A percentile compares a stretch with the other conserved stretches of the same genome.
These are phyloP conservation scores for Montipora efflorescens DNA, from an alignment of 64 coral and sea anemone species.

Conservation along the genomic window DNA sequence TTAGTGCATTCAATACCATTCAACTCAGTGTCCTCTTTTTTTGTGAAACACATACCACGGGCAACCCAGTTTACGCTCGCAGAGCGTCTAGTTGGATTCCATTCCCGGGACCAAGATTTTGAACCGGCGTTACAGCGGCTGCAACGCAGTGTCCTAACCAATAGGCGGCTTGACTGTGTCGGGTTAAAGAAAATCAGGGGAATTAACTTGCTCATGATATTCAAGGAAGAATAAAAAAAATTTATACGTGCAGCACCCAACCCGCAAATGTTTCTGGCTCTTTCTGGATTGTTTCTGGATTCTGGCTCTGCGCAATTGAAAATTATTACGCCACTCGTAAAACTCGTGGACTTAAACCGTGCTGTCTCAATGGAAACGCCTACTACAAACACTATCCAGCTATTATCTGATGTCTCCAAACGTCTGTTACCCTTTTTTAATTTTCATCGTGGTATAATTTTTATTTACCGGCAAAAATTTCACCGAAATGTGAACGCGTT, in stretches of 20 bases:
- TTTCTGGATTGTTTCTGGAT: too few species aligned
- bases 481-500: too few species aligned
- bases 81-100: too few species aligned
- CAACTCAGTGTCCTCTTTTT: too few species aligned
- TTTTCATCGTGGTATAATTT: too few species aligned
- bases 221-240: too few species aligned
- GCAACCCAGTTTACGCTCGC: too few species aligned
- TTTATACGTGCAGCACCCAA: not conserved
- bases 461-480: too few species aligned
- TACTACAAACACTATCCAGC: slow-evolving; percentile 2
- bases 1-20: too few species aligned
- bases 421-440: not conserved
- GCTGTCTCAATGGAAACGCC: slow-evolving; percentile 38
- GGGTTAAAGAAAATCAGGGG: too few species aligned
- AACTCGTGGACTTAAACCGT: not conserved
- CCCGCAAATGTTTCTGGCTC: not conserved
- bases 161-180: slow-evolving; percentile 50
- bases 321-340: slow-evolving; percentile 8
- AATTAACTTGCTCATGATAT: too few species aligned
- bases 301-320: not conserved
- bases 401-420: slow-evolving; percentile 27
- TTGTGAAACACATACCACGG: too few species aligned
- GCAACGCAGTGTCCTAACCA: slow-evolving; percentile 84
- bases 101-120: slow-evolving; percentile 51
- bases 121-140: slow-evolving; percentile 89